Evolutionary conservation across 2,797 vertebrate species (phyloP), one percentile per base, ranked within the genome.

Genomic region (Antennarius maculatus): DNA sequence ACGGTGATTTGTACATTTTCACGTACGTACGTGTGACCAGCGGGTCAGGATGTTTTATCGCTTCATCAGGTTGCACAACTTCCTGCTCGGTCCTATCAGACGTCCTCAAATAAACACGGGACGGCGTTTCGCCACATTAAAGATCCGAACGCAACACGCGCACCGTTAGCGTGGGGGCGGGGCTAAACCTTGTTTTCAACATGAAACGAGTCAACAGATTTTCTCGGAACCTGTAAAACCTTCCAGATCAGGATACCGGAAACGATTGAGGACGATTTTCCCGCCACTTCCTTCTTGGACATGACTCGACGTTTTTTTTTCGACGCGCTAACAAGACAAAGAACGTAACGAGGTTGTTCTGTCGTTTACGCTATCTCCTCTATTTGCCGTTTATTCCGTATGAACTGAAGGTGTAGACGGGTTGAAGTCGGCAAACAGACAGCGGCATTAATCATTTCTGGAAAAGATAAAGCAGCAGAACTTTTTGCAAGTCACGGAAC

Each of bases 361-460:
- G 23, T 23, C 23, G 23, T 23, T 23, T 1, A 23, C 23, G 23
- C 23, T 23, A 23, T 23, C 23, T 2, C 23, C 23, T 23, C 23
- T 1, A 23, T 23, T n/a, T n/a, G n/a, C n/a, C n/a, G n/a, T n/a
- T 23, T 23, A 0, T 48, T 71, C 16, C 54, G 63, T 79, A 51
- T 43, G 23, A 82, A 31, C 5, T 48, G 17, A 47, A 76, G 69
- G 73, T 56, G 63, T 71, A 69, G 66, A 48, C 51, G 8, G 46
- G 18, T 23, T 60, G 54, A 47, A 51, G 50, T 37, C 4, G 14
- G 51, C 61, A 82, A 82, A 82, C 76, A 37, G 11, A 62, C 12
- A 55, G 10, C 2, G 6, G 12, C 61, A 74, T 66, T 48, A 55
- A 70, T 67, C 66, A 67, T 6, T 18, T 54, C 34, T 23, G 47